Evolutionary conservation across 2,797 vertebrate genomes (phyloP).

Genomic region (Sebastes trivittatus): DNA sequence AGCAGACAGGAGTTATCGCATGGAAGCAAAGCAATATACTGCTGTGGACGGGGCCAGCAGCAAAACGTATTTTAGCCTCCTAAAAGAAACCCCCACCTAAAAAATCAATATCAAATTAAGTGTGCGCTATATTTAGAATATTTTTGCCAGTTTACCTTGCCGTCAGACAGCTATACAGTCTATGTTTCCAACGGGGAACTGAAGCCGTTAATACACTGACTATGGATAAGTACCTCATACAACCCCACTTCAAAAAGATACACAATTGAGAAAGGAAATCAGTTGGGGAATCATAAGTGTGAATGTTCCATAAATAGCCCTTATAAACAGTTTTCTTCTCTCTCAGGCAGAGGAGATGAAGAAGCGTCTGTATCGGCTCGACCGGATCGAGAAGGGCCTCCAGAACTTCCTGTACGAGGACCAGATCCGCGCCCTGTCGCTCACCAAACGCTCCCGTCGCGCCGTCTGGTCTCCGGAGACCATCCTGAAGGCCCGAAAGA

Average conservation of each 20-base stretch:
- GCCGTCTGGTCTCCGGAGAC: constrained; percentile 87
- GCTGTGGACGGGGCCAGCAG: no score
- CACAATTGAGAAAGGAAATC: background rate
- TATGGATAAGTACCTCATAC: no score
- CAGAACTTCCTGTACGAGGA: constrained; percentile 86
- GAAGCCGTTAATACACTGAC: no score
- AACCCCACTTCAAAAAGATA: background rate
- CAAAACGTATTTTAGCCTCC: no score
- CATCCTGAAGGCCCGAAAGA: constrained; percentile 81
- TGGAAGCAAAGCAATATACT: no score
- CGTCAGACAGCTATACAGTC: no score
- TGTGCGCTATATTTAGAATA: no score
- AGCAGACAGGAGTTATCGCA: rapidly evolving
- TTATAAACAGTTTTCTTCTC: background rate
- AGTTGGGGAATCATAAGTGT: no score
- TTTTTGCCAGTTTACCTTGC: no score
- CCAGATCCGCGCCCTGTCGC: constrained; percentile 84
- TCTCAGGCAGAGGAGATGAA: constrained; percentile 85
- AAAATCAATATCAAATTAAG: no score
- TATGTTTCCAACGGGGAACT: no score
- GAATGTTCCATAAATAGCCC: background rate
- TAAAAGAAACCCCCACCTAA: no score
- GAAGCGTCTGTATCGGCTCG: constrained; percentile 83
- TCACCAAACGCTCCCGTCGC: constrained; percentile 83
- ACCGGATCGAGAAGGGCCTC: constrained; percentile 84